phyloP scores from a whole-genome alignment of 1,140 invertebrate species.

The Macrostomum lignano region DNA sequence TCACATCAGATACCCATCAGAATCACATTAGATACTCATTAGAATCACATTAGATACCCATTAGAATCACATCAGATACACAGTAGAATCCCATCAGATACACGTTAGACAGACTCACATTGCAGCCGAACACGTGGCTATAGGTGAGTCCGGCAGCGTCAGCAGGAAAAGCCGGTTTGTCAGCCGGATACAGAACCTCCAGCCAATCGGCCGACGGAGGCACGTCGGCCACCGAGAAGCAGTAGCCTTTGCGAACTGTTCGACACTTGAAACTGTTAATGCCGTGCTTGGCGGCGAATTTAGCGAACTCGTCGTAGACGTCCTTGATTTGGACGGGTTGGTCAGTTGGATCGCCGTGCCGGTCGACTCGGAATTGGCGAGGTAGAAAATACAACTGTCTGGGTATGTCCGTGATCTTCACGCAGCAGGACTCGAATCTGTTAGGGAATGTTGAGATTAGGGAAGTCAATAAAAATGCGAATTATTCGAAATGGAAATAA shows the following conservation, averaged over 20 bases:
- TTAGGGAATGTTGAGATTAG: too few relatives aligned
- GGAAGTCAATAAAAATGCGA: too few relatives aligned
- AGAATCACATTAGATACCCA: too few relatives aligned
- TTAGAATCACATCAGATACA: too few relatives aligned
- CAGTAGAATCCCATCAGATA: too few relatives aligned
- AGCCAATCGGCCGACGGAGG: constrained; percentile 1
- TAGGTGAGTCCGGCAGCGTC: too few relatives aligned
- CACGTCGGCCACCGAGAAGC: constrained; percentile 1
- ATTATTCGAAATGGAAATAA: too few relatives aligned
- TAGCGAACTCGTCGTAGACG: constrained; percentile 3
- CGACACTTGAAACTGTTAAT: background rate
- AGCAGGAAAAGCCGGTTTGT: background rate
- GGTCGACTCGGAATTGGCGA: background rate
- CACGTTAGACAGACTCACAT: too few relatives aligned
- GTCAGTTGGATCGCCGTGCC: too few relatives aligned
- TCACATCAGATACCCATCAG: too few relatives aligned
- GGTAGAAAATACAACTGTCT: constrained; percentile 2
- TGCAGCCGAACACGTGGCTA: too few relatives aligned
- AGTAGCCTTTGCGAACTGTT: constrained; percentile 4
- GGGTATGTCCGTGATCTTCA: background rate
- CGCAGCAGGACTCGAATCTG: background rate
- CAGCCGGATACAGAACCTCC: background rate
- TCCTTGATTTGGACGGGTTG: constrained; percentile 4
- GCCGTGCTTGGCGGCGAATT: background rate
- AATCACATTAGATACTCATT: too few relatives aligned